These are phyloP conservation scores for Achlya flavicornis DNA, from an alignment of 2,888 invertebrate species.

Conservation along the genomic window DNA sequence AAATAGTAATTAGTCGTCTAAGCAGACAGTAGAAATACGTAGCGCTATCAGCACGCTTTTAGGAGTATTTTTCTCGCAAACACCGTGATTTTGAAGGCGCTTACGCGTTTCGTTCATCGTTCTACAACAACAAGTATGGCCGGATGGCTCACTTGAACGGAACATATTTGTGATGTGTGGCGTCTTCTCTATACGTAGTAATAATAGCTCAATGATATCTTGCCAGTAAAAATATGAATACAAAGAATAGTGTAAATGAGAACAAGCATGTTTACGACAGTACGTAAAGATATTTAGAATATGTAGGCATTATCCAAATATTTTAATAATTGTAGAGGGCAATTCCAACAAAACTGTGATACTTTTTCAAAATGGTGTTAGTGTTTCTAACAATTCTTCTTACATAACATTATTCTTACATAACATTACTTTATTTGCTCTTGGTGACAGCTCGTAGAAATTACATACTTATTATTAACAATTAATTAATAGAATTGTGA, in stretches of 20 bases:
- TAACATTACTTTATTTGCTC: constrained; percentile 15
- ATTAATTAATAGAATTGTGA: too few relatives aligned
- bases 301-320: not conserved
- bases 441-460: not conserved
- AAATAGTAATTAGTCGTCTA: too few relatives aligned
- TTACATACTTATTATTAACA: not conserved
- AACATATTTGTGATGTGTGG: too few relatives aligned
- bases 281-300: not conserved
- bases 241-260: not conserved
- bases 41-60: too few relatives aligned
- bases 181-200: too few relatives aligned
- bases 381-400: constrained; percentile 3
- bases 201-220: too few relatives aligned
- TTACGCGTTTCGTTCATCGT: too few relatives aligned
- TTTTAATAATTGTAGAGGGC: constrained; percentile 19
- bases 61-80: too few relatives aligned
- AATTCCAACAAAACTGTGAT: constrained; percentile 47
- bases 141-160: too few relatives aligned
- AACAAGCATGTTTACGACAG: not conserved
- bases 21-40: too few relatives aligned
- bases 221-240: constrained; percentile 1
- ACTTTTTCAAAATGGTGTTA: constrained; percentile 33
- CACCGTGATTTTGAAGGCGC: too few relatives aligned
- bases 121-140: too few relatives aligned
- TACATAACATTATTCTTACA: not conserved